Conservation (phyloP, 2,113 vertebrate species). For the Lethenteron reissneri region DNA sequence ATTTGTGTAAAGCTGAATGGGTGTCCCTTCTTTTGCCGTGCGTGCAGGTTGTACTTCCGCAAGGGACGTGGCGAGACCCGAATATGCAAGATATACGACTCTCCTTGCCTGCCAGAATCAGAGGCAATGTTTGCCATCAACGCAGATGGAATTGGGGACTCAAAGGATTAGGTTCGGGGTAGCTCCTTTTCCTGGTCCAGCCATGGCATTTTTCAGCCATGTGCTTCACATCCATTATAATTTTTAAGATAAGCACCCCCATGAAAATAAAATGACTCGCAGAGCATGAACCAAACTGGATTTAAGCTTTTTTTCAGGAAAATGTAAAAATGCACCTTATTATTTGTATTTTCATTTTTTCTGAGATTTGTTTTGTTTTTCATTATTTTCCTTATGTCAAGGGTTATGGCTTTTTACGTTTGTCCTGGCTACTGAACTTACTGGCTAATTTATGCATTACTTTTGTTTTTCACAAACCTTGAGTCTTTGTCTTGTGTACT, state of each 20-base stretch:
- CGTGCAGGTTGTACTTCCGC: conserved; percentile 40
- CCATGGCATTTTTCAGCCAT: not conserved
- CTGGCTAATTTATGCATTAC: not conserved
- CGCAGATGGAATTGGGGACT: conserved; percentile 53
- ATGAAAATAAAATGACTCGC: not conserved
- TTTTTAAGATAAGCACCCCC: too few relatives aligned
- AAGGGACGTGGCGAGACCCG: conserved; percentile 61
- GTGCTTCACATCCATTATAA: not conserved
- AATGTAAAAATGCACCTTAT: not conserved
- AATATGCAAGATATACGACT: conserved; percentile 80
- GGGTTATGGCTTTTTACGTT: not conserved
- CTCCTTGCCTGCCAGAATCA: conserved; percentile 53
- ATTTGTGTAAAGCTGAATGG: not conserved
- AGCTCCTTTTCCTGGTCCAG: not conserved
- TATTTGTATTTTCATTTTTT: conserved; percentile 1
- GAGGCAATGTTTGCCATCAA: conserved; percentile 76
- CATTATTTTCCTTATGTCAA: not conserved
- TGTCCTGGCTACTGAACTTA: not conserved
- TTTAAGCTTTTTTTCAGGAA: not conserved
- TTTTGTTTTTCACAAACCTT: too few relatives aligned
- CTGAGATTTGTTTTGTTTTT: not conserved
- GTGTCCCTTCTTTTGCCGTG: conserved; percentile 8
- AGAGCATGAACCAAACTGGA: not conserved
- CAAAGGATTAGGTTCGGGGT: conserved; percentile 37
- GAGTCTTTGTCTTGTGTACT: too few relatives aligned